Evolutionary conservation across 2,888 invertebrate genomes (phyloP), one percentile per base, ranked within the genome.

Genomic region (Campaea margaritaria): DNA sequence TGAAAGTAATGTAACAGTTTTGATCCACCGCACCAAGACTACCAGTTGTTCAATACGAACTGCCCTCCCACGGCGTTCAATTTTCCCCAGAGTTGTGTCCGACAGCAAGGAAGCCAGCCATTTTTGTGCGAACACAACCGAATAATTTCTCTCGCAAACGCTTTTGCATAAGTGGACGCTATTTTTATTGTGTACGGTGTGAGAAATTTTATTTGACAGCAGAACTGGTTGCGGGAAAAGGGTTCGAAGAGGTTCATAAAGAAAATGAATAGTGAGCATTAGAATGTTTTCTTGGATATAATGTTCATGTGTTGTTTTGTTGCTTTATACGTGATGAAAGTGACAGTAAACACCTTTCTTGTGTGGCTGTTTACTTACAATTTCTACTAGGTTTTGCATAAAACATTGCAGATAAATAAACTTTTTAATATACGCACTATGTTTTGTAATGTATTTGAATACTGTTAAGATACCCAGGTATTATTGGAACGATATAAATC

Each of bases 131-230:
- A 63, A 64, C 69, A 65, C 66, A 58, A 50, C 65, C 69, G 59
- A 73, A 69, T 73, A 68, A 70, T 71, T 68, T 62, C 52, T 52
- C 68, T 70, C 56, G 57, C 64, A 73, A 67, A 72, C 52, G 36
- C 44, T 66, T 64, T 67, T 68, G 62, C 71, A 58, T 63, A 58
- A 63, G 62, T 62, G 62, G 62, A 27, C 15, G 46, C 52, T 58
- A 45, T 58, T 63, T 62, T 58, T 62, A 52, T 58, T 58, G 55
- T 55, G 47, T 51, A 50, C 51, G 31, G 46, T 50, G 54, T 50
- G 43, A 51, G 47, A 27, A 51, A 50, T 52, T 51, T 58, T 58
- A 62, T 55, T 58, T 54, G 62, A 58, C 58, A 62, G 49, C 50
- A 34, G 44, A 43, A 47, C 54, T 48, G 46, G 39, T 51, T 50